Evolutionary conservation across 2,888 invertebrate species (phyloP).

Genomic region (Dryadula phaetusa): DNA sequence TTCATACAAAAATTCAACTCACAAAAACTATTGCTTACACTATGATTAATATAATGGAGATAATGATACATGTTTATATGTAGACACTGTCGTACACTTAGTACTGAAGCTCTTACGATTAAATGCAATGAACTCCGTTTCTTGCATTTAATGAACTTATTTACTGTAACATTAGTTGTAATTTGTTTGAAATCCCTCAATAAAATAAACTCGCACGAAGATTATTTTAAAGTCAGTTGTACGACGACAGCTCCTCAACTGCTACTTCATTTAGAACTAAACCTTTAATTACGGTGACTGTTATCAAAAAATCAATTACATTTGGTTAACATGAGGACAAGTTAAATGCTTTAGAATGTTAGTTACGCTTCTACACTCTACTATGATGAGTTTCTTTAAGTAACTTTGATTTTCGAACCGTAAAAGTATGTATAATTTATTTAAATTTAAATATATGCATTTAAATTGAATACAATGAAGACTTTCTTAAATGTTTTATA

Average conservation of each 20-base stretch:
- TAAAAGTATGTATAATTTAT: slow-evolving; percentile 4
- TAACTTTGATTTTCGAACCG: not conserved
- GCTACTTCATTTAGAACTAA: slow-evolving; percentile 40
- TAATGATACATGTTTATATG: no score
- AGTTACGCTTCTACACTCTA: slow-evolving; percentile 35
- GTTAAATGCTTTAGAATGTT: slow-evolving; percentile 35
- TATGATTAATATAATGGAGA: no score
- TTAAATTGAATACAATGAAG: no score
- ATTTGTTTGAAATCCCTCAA: not conserved
- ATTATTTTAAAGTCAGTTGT: slow-evolving; percentile 51
- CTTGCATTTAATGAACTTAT: not conserved
- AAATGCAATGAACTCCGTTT: slow-evolving; percentile 1
- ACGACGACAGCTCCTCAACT: slow-evolving; percentile 37
- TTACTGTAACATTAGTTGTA: not conserved
- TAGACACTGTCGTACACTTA: no score
- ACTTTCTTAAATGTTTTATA: no score
- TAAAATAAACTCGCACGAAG: slow-evolving; percentile 51
- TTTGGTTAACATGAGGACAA: slow-evolving; percentile 35
- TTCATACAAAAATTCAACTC: no score
- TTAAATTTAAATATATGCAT: not conserved
- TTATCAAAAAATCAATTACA: slow-evolving; percentile 28
- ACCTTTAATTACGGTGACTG: slow-evolving; percentile 49
- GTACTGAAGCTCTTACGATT: no score
- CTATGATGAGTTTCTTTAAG: not conserved
- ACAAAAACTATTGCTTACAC: no score